Conservation (phyloP, 2,888 invertebrate species). For the Hirtodrosophila cameraria region DNA sequence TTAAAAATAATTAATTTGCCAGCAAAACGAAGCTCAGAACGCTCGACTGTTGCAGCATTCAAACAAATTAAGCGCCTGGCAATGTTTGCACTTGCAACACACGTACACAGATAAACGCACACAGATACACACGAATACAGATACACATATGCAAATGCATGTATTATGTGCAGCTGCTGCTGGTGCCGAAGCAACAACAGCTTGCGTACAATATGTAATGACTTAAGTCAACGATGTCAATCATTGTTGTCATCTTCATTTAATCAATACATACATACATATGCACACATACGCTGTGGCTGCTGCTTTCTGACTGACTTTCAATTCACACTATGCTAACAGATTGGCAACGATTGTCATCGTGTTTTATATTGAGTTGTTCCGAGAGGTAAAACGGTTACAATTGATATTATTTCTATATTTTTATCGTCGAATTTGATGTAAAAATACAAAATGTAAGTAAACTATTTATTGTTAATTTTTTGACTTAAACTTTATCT, state of each 20-base stretch:
- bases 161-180: slow-evolving; percentile 49
- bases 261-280: slow-evolving; percentile 55
- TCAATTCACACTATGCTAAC: slow-evolving; percentile 24
- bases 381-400: not conserved
- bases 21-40: slow-evolving; percentile 31
- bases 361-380: slow-evolving; percentile 16
- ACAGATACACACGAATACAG: not conserved
- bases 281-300: slow-evolving; percentile 19
- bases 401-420: not conserved
- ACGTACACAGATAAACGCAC: slow-evolving; percentile 4
- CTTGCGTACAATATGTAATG: slow-evolving; percentile 69
- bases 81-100: slow-evolving; percentile 44
- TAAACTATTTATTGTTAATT: too few species aligned
- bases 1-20: slow-evolving; percentile 64
- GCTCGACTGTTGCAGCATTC: slow-evolving; percentile 37
- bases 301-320: slow-evolving; percentile 37
- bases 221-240: slow-evolving; percentile 71
- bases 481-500: too few species aligned
- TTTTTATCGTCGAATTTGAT: too few species aligned
- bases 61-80: slow-evolving; percentile 60
- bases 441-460: too few species aligned
- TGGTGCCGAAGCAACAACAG: slow-evolving; percentile 42
- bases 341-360: slow-evolving; percentile 3
- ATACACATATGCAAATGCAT: slow-evolving; percentile 36
- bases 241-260: slow-evolving; percentile 73